Percentiles rank a stretch among this genome's conserved stretches.
Evolutionary conservation across 2,797 vertebrate genomes (phyloP).

Genomic region (Fratercula arctica): DNA sequence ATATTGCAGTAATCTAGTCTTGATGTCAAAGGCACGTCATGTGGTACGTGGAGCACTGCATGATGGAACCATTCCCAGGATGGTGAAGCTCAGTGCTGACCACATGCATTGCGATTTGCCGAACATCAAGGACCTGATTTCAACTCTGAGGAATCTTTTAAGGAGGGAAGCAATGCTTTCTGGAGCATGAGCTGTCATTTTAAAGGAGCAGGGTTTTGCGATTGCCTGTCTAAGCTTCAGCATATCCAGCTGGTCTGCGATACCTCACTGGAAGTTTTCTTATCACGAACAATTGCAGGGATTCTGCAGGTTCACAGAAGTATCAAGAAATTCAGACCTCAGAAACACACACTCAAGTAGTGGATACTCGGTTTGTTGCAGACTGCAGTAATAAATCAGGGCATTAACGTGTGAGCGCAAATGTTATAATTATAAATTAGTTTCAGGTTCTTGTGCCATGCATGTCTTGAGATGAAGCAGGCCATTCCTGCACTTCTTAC

Average conservation of each 20-base stretch:
- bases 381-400: background rate
- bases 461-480: background rate
- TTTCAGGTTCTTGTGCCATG: background rate
- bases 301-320: background rate
- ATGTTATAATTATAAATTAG: background rate
- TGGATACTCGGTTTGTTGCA: background rate
- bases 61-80: background rate
- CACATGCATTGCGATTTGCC: background rate
- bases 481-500: background rate
- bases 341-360: background rate
- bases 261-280: background rate
- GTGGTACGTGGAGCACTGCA: fast-evolving
- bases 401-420: background rate
- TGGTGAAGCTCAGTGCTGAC: background rate
- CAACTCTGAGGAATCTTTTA: background rate
- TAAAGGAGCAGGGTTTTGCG: background rate
- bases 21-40: fast-evolving
- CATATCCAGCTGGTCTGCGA: background rate
- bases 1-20: background rate
- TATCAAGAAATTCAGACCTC: background rate
- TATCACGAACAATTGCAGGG: fast-evolving
- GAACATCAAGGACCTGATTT: background rate
- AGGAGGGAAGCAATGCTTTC: background rate
- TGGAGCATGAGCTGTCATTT: background rate
- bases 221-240: background rate